phyloP scores from a whole-genome alignment of 2,113 vertebrate species.

The Sinocyclocheilus anshuiensis region DNA sequence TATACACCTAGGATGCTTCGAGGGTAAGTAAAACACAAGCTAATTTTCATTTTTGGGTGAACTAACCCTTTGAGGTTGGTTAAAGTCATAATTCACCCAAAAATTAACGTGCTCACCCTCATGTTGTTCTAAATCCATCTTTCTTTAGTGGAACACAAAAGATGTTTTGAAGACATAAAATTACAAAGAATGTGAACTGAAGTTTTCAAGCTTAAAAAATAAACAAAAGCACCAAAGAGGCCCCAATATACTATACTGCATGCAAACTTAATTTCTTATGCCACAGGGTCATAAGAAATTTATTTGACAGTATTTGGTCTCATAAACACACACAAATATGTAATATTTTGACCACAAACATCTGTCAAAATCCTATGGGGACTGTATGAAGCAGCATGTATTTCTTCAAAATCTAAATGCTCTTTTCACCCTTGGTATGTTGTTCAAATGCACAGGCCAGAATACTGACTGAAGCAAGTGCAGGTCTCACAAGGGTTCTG shows the following conservation, averaged over 20 bases:
- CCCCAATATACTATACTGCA: background rate
- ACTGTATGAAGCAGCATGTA: background rate
- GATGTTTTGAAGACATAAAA: no score
- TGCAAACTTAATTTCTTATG: background rate
- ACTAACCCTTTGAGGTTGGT: background rate
- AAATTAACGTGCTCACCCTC: background rate
- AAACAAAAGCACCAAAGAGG: no score
- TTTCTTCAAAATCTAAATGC: background rate
- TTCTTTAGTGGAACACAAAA: no score
- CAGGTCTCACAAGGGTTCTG: conserved; percentile 2
- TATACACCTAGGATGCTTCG: no score
- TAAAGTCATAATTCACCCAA: background rate
- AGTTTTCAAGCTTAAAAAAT: background rate
- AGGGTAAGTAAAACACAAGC: no score
- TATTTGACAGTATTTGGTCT: conserved; percentile 6
- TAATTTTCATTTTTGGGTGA: no score
- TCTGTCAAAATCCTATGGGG: background rate
- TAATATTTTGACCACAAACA: background rate
- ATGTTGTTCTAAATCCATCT: no score
- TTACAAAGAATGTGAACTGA: background rate
- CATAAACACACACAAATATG: background rate
- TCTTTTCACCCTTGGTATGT: background rate
- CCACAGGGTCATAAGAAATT: background rate
- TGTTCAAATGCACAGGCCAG: background rate
- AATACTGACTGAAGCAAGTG: background rate